phyloP scores from a whole-genome alignment of 2,113 vertebrate species.

The Lophura nycthemera region DNA sequence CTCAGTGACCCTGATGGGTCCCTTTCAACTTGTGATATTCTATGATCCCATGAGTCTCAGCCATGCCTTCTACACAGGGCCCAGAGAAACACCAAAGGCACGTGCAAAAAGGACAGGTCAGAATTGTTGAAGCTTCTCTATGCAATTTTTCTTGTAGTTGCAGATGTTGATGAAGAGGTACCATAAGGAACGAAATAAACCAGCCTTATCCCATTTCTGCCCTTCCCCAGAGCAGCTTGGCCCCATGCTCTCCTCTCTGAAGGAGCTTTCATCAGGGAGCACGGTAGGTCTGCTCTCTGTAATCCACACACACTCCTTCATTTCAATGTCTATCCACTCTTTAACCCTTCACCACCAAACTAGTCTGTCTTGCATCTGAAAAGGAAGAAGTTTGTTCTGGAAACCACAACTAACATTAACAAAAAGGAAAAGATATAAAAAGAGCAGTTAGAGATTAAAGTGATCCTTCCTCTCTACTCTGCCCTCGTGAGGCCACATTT shows the following conservation, averaged over 20 bases:
- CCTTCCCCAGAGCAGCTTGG: accelerated
- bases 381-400: background rate
- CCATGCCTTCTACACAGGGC: background rate
- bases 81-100: background rate
- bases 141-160: background rate
- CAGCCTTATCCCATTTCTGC: background rate
- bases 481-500: too few relatives aligned
- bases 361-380: background rate
- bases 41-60: background rate
- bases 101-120: background rate
- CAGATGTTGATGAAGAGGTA: background rate
- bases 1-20: too few relatives aligned
- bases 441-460: too few relatives aligned
- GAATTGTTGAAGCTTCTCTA: background rate
- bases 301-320: background rate
- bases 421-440: too few relatives aligned
- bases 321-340: background rate
- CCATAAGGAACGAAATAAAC: background rate
- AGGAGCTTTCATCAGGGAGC: background rate
- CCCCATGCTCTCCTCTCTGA: background rate
- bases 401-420: background rate
- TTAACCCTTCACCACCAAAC: background rate
- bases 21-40: too few relatives aligned
- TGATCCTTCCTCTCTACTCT: too few relatives aligned
- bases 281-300: background rate